Base-by-base conservation (phyloP, 1,140 invertebrate species). In the Nautilus pompilius region DNA sequence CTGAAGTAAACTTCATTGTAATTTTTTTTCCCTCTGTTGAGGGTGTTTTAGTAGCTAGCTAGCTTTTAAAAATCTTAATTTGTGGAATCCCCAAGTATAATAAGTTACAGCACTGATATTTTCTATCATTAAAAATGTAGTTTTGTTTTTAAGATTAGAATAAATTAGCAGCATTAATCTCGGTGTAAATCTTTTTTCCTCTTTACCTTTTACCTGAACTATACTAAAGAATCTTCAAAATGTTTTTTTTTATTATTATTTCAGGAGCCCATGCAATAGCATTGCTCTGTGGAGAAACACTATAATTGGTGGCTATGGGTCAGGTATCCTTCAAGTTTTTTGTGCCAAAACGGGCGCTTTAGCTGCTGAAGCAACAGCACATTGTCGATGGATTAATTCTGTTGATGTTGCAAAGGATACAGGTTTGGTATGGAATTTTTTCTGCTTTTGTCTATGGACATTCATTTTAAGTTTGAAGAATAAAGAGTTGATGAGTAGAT, bases 311-410 rank as follows among this genome's bases (percentile, higher is more conserved):
- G 81, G 70, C 0, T 86, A 82, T 73, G 83, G 82, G 1, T 83
- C 82, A 22, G 85, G 85, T n/a, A 84, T 85, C 63, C 64, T 86
- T 15, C 62, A 82, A 46, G 58, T 85, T 2, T 85, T 80, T 70
- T 72, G 70, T 60, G 60, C 69, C 2, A 56, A 58, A 8, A 69
- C 77, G 29, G 82, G 80, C 8, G 61, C 66, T 34, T 59, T 85
- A 1, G 56, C 75, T 3, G 75, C 81, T 15, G 84, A 85, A 63
- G 77, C 84, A 8, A 74, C 77, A 36, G 85, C 84, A 30, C 85
- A 86, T 72, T 83, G 83, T 41, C 68, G 79, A 33, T 78, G 78
- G 70, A 81, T 86, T 26, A 85, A 83, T 59, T 76, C 80, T 5
- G 53, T 86, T 20, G 82, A 85, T 66, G 62, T 86, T 28, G 80